A percentile compares a stretch with the other conserved stretches of the same genome.
Evolutionary conservation across 92 coral and sea anemone genomes (phyloP).

Genomic region (Phenganax stokvisi): DNA sequence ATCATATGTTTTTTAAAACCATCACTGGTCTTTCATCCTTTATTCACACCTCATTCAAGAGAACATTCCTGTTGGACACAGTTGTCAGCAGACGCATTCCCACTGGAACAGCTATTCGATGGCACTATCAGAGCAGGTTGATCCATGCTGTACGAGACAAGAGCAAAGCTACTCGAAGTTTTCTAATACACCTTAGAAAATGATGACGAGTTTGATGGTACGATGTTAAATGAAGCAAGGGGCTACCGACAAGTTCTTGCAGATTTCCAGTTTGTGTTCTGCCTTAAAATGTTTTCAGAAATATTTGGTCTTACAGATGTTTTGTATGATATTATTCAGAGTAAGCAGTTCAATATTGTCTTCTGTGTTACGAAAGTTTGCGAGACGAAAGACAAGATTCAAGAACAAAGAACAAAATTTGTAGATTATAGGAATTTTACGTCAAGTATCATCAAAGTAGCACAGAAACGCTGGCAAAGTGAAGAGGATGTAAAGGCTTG

Average conservation of each 20-base stretch:
- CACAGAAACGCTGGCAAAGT: background rate
- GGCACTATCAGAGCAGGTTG: background rate
- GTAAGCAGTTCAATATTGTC: background rate
- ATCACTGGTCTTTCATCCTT: background rate
- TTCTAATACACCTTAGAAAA: background rate
- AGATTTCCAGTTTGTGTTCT: background rate
- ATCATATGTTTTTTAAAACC: background rate
- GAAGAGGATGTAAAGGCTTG: background rate
- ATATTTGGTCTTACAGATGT: background rate
- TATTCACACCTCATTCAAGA: background rate
- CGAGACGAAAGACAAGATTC: background rate
- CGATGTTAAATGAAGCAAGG: background rate
- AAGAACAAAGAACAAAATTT: background rate
- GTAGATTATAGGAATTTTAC: background rate
- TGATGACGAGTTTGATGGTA: background rate
- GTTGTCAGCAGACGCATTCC: background rate
- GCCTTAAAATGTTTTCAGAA: background rate
- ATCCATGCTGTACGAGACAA: background rate
- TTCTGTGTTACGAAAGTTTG: background rate
- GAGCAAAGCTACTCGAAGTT: background rate
- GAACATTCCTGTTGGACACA: background rate
- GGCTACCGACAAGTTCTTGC: background rate
- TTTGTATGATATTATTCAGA: background rate
- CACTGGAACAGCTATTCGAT: background rate
- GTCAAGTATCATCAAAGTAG: background rate